A percentile compares a stretch with the other conserved stretches of the same genome.
phyloP scores from a whole-genome alignment of 2,888 invertebrate genomes.

The Dyspetes luteomarginatus region DNA sequence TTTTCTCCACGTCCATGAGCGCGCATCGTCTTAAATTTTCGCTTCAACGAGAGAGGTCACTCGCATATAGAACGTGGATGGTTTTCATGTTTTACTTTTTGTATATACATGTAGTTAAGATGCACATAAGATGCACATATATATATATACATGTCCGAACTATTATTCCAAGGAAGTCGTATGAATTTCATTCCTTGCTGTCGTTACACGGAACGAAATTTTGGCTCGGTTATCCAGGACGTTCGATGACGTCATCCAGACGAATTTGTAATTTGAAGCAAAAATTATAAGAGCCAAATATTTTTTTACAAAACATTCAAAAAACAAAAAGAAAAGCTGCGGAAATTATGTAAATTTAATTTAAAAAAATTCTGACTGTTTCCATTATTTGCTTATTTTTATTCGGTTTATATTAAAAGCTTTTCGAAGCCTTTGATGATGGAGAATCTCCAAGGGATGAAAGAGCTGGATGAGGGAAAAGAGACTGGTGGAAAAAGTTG shows the following conservation, averaged over 20 bases:
- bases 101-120: neutral
- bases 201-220: conserved; percentile 1
- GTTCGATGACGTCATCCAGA: conserved; percentile 36
- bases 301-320: neutral
- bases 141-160: conserved; percentile 1
- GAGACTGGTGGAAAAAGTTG: no score
- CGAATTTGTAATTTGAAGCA: neutral
- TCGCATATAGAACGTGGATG: neutral
- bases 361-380: conserved; percentile 1
- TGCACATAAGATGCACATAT: no score
- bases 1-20: neutral
- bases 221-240: conserved; percentile 42
- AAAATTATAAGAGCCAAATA: neutral
- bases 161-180: conserved; percentile 26
- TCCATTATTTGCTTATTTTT: neutral
- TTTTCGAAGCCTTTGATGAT: no score
- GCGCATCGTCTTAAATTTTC: neutral
- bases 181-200: conserved; percentile 3
- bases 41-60: conserved; percentile 4
- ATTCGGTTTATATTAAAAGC: no score
- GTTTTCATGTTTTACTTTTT: conserved; percentile 14
- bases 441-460: no score
- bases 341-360: no score
- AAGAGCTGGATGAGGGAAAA: no score
- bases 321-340: neutral